Base-by-base conservation (phyloP, 92 coral and sea anemone genomes). In the Actinostola sp. region DNA sequence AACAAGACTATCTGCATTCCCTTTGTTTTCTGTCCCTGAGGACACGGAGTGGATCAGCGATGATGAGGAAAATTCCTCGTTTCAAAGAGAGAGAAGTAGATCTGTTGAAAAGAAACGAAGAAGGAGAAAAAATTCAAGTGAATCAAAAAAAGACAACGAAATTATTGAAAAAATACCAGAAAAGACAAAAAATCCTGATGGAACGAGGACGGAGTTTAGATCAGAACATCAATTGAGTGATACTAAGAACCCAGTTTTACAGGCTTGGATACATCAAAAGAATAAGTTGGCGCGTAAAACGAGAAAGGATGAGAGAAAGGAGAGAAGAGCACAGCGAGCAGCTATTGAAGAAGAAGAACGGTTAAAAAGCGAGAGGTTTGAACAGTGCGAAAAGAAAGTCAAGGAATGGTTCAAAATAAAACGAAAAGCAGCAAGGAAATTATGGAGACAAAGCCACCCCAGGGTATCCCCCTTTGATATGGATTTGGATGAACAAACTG, bases 251-350 rank as follows among this genome's bases (percentile, higher is more conserved):
- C 95, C 99, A 1, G 72, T 83, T 9, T 31, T 95, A 44, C 80
- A 67, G 8, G 96, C 97, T 16, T 95, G 99, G 99, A 72, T 95
- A 3, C 92, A 89, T 31, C 75, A 67, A 43, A 95, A 95, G 73
- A 82, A 84, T 67, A 88, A 67, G 44, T 51, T 80, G 31, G 76
- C 84, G 9, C 80, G 89, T 16, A 82, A 90, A 74, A 77, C 66
- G 54, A 83, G 80, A 46, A 70, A 76, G 71, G 79, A 72, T n/a
- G 90, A 90, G 58, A 63, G 93, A 70, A 74, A 81, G 61, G 88
- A 88, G 25, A 80, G 73, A 27, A 78, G 85, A 30, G 97, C 89
- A 16, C 89, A 90, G 46, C 83, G 82, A 73, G 70, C 73, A 19
- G 93, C 93, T 0, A 39, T 90, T 10, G 78, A 83, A 53, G 93